Evolutionary conservation across 2,888 invertebrate species (phyloP).

Genomic region (Cacoxenus indagator): DNA sequence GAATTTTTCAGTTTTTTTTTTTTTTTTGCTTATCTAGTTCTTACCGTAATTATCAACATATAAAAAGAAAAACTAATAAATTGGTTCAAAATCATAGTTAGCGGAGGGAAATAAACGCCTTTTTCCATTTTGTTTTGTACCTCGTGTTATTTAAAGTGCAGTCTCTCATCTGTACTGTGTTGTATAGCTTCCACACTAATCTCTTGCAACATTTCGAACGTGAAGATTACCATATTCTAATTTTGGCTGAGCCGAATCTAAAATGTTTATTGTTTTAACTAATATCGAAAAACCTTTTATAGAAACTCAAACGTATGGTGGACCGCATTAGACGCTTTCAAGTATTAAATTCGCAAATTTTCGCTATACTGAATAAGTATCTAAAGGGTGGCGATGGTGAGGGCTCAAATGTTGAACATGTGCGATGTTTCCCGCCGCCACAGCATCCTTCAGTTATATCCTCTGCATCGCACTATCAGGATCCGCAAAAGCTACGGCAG

Average conservation of each 20-base stretch:
- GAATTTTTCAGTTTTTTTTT: no score
- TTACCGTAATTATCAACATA: no score
- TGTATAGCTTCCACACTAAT: no score
- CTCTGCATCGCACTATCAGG: conserved; percentile 75
- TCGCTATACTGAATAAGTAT: conserved; percentile 95
- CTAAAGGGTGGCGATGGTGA: conserved; percentile 87
- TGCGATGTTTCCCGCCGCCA: conserved; percentile 96
- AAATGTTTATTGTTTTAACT: not conserved
- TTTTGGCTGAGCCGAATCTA: not conserved
- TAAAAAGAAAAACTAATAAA: no score
- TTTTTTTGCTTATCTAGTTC: no score
- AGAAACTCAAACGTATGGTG: conserved; percentile 96
- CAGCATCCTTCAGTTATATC: conserved; percentile 78
- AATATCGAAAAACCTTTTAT: conserved; percentile 48
- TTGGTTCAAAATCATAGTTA: no score
- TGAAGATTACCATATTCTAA: no score
- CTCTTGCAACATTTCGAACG: no score
- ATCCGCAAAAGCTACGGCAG: conserved; percentile 74
- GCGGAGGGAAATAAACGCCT: no score
- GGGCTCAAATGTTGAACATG: conserved; percentile 92
- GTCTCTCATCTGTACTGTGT: no score
- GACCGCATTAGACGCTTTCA: conserved; percentile 98
- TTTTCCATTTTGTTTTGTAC: no score
- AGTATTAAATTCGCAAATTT: conserved; percentile 97
- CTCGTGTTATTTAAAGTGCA: no score